Evolutionary conservation across 1,140 invertebrate genomes (phyloP).

Genomic region (Heliothis virescens): DNA sequence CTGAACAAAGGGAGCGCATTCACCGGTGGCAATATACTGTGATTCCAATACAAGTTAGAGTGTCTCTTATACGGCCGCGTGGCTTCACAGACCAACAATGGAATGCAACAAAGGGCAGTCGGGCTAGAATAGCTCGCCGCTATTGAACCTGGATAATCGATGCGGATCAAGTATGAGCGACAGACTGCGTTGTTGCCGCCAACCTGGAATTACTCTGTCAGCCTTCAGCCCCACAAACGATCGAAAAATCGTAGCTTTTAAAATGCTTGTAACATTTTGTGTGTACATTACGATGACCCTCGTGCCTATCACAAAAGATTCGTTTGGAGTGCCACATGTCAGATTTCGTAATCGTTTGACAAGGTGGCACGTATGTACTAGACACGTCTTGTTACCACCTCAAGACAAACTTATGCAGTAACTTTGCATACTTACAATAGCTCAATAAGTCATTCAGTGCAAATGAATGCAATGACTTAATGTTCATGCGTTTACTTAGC

Average conservation of each 20-base stretch:
- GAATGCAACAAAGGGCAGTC: conserved; percentile 51
- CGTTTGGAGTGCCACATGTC: conserved; percentile 25
- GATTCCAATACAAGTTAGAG: conserved; percentile 19
- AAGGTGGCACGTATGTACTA: background rate
- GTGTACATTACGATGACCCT: conserved; percentile 14
- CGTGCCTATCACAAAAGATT: conserved; percentile 12
- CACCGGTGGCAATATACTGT: conserved; percentile 2
- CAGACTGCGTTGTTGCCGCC: conserved; percentile 46
- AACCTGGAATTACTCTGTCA: conserved; percentile 47
- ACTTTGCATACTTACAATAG: background rate
- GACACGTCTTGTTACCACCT: conserved; percentile 10
- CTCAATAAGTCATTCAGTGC: conserved; percentile 15
- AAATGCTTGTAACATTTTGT: background rate
- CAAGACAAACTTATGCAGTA: background rate
- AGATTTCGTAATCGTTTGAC: conserved; percentile 12
- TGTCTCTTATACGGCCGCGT: conserved; percentile 39
- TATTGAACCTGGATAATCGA: conserved; percentile 61
- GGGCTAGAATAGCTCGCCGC: conserved; percentile 31
- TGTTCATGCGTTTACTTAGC: conserved; percentile 12
- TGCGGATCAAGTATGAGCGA: conserved; percentile 57
- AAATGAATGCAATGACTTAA: conserved; percentile 20
- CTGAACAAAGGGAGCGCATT: conserved; percentile 6
- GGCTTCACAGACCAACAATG: conserved; percentile 45
- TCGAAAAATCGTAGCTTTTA: conserved; percentile 7
- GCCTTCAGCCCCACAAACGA: conserved; percentile 37